Evolutionary conservation across 2,888 invertebrate species (phyloP).

Genomic region (Strigamia crassipes): DNA sequence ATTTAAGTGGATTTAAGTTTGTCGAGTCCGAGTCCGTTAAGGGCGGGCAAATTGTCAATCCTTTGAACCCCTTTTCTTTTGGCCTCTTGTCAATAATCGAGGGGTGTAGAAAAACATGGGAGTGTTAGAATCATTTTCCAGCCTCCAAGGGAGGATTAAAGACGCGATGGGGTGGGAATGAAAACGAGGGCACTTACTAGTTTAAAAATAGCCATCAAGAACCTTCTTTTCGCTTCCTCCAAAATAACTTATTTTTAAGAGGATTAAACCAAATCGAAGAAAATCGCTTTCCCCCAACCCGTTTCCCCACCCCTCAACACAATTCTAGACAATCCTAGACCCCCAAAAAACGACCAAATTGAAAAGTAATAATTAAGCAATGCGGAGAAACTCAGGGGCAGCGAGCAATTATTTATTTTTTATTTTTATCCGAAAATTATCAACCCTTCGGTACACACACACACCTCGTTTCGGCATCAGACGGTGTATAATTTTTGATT

Average conservation of each 20-base stretch:
- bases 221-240: neutral
- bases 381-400: too few species aligned
- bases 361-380: too few species aligned
- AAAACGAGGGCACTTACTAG: neutral
- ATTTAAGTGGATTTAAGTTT: constrained; percentile 32
- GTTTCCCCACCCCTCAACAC: too few species aligned
- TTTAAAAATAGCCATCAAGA: neutral
- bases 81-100: neutral
- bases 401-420: too few species aligned
- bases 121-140: neutral
- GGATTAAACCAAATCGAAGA: neutral
- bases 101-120: constrained; percentile 15
- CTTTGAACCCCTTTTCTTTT: neutral
- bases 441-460: too few species aligned
- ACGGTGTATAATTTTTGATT: neutral
- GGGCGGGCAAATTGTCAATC: neutral
- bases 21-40: neutral
- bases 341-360: too few species aligned
- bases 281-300: too few species aligned
- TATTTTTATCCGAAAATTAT: too few species aligned
- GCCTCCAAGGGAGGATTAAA: neutral
- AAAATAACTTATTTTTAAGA: neutral
- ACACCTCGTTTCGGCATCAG: too few species aligned
- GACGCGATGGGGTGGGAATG: neutral
- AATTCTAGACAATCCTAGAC: too few species aligned